These are phyloP conservation scores for Labia minor DNA, from an alignment of 2,888 invertebrate genomes.

Conservation along the genomic window DNA sequence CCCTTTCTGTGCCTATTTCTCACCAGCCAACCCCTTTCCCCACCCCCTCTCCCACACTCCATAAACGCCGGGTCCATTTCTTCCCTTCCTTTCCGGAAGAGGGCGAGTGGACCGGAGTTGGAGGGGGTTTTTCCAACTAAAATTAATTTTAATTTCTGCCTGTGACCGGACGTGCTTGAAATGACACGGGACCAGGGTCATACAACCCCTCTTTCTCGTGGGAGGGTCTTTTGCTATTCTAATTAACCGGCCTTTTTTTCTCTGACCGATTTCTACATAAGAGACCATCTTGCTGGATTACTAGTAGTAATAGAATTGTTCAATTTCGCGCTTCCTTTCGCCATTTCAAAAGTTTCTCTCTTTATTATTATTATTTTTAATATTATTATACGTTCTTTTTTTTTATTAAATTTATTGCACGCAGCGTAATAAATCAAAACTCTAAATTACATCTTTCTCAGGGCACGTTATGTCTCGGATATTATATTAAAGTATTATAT, in stretches of 20 bases:
- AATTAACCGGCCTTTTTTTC: not conserved
- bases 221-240: not conserved
- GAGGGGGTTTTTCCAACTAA: not conserved
- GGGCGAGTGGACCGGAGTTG: not conserved
- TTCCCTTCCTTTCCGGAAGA: too few species aligned
- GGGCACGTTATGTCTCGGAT: conserved; percentile 1
- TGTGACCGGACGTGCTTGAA: conserved; percentile 1
- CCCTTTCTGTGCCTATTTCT: too few species aligned
- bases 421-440: not conserved
- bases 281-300: too few species aligned
- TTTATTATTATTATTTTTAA: not conserved
- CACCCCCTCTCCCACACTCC: too few species aligned
- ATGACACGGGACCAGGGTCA: not conserved
- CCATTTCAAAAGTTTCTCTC: not conserved
- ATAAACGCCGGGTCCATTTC: too few species aligned
- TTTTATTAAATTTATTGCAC: conserved; percentile 13
- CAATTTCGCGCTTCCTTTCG: not conserved
- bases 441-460: conserved; percentile 5
- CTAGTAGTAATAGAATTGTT: not conserved
- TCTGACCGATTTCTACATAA: conserved; percentile 4
- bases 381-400: not conserved
- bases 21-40: too few species aligned
- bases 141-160: conserved; percentile 4
- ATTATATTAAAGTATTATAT: not conserved
- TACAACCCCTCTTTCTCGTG: not conserved